Evolutionary conservation across 2,888 invertebrate species (phyloP).

Genomic region (Saturnia pavonia): DNA sequence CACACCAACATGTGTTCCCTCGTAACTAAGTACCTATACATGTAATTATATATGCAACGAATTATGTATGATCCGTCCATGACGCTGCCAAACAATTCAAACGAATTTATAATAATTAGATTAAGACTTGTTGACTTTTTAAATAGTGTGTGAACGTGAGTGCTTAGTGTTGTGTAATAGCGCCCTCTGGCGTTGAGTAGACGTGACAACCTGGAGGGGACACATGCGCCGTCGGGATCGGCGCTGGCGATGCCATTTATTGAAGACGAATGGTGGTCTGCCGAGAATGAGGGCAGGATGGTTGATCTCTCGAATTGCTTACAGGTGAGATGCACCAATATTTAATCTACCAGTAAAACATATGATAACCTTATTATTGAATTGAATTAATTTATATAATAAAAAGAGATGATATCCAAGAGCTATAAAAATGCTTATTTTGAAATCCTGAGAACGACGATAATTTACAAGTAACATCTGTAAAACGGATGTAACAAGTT

Average conservation of each 20-base stretch:
- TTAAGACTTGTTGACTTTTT: constrained; percentile 53
- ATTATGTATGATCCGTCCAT: constrained; percentile 79
- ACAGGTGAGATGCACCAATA: constrained; percentile 74
- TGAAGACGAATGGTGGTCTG: constrained; percentile 97
- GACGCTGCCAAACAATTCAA: constrained; percentile 74
- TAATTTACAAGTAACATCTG: no score
- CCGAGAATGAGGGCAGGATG: constrained; percentile 97
- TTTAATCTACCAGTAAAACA: not conserved
- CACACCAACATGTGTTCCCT: constrained; percentile 68
- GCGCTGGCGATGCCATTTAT: constrained; percentile 96
- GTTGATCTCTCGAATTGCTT: constrained; percentile 94
- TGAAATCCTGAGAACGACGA: not conserved
- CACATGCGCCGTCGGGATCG: constrained; percentile 83
- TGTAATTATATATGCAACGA: constrained; percentile 62
- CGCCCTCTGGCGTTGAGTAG: constrained; percentile 68
- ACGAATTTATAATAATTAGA: constrained; percentile 76
- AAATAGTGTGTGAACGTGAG: constrained; percentile 55
- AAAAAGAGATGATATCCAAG: no score
- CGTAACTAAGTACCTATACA: constrained; percentile 63
- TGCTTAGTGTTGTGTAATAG: constrained; percentile 50
- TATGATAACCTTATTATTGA: not conserved
- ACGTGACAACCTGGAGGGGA: constrained; percentile 83
- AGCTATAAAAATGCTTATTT: not conserved
- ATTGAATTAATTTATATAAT: no score
- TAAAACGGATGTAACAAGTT: no score